These are phyloP conservation scores for Cathartes aura DNA, from an alignment of 2,113 vertebrate genomes.

Conservation along the genomic window DNA sequence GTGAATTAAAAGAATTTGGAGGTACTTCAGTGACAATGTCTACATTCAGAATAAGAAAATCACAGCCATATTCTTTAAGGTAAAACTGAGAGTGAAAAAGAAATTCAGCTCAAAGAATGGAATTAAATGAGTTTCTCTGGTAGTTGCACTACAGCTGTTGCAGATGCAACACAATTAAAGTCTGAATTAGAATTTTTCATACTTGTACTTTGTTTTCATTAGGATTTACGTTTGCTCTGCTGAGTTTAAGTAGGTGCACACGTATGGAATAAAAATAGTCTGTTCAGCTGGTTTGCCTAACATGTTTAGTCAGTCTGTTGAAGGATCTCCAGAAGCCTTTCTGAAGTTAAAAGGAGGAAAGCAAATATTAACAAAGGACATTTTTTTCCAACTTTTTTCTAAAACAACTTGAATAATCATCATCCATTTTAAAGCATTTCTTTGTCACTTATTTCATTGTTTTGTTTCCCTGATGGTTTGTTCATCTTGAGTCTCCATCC, in stretches of 20 bases:
- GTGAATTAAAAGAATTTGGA: neutral
- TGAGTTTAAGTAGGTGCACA: neutral
- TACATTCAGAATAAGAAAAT: neutral
- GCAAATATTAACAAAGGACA: neutral
- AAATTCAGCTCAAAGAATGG: neutral
- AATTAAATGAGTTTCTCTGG: neutral
- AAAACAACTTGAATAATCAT: neutral
- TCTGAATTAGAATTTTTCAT: neutral
- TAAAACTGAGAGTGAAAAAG: neutral
- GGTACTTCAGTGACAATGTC: neutral
- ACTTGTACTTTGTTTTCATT: neutral
- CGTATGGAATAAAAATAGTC: neutral
- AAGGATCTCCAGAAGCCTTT: neutral
- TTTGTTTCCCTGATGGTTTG: neutral
- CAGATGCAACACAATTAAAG: neutral
- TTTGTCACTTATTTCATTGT: neutral
- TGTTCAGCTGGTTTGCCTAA: neutral
- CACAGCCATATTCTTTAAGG: neutral
- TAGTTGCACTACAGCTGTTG: neutral
- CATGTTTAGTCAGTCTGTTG: neutral
- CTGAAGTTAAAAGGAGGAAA: neutral
- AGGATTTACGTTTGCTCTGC: neutral
- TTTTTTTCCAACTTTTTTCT: neutral
- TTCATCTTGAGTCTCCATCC: neutral
- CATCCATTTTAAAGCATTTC: neutral